Evolutionary conservation across 2,888 invertebrate species (phyloP).

Genomic region (Pristionchus japonicus): DNA sequence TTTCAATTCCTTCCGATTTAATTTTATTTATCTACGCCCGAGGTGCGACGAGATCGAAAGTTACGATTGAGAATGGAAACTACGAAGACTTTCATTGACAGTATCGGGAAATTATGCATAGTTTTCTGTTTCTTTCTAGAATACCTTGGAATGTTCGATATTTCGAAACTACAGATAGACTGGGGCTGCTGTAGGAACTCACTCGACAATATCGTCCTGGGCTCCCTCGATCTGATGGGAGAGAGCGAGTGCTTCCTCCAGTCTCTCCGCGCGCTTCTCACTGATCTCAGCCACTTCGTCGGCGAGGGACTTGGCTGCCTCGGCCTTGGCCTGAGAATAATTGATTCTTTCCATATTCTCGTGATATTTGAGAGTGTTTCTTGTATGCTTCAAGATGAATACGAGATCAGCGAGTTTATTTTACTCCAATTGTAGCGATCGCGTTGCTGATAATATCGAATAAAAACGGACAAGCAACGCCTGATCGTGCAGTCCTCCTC

Average conservation of each 20-base stretch:
- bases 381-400: too few species aligned
- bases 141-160: too few species aligned
- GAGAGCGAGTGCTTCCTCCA: conserved; percentile 94
- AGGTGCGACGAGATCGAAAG: not conserved
- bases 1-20: too few species aligned
- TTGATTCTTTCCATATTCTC: not conserved
- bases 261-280: conserved; percentile 88
- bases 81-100: too few species aligned
- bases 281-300: conserved; percentile 90
- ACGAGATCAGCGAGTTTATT: too few species aligned
- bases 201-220: conserved; percentile 86
- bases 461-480: conserved; percentile 8
- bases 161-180: too few species aligned
- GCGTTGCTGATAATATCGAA: too few species aligned
- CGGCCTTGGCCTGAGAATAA: conserved; percentile 52
- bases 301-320: conserved; percentile 82
- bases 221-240: conserved; percentile 96
- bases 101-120: too few species aligned
- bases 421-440: too few species aligned
- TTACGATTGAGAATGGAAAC: not conserved
- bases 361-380: too few species aligned
- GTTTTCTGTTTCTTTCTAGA: too few species aligned
- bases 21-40: not conserved
- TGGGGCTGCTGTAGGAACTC: too few species aligned
- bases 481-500: conserved; percentile 65